Evolutionary conservation across 2,888 invertebrate genomes (phyloP).

Genomic region (Diplazon laetatorius): DNA sequence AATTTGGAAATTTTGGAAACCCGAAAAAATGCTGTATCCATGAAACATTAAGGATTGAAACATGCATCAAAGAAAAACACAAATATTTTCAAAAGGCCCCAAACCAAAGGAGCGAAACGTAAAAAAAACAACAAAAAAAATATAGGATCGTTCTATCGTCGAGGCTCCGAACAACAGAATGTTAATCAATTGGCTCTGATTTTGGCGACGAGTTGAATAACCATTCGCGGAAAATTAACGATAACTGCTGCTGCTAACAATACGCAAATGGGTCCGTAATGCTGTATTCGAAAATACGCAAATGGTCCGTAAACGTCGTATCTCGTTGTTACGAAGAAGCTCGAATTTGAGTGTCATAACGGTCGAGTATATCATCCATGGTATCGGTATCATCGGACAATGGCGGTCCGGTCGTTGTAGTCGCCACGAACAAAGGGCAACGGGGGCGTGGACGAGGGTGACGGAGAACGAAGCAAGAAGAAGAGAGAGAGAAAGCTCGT

Average conservation of each 20-base stretch:
- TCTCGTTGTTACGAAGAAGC: neutral
- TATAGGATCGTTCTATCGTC: too few relatives aligned
- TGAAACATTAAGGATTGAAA: too few relatives aligned
- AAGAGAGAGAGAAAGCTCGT: slow-evolving; percentile 43
- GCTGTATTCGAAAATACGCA: slow-evolving; percentile 1
- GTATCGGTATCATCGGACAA: slow-evolving; percentile 47
- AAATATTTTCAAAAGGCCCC: too few relatives aligned
- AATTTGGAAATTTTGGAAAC: too few relatives aligned
- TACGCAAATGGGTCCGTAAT: too few relatives aligned
- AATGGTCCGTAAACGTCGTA: slow-evolving; percentile 1
- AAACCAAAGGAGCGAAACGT: too few relatives aligned
- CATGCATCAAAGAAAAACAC: too few relatives aligned
- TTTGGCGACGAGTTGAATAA: neutral
- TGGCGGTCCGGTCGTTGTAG: slow-evolving; percentile 12
- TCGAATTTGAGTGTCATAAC: slow-evolving; percentile 60
- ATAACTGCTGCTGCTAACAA: neutral
- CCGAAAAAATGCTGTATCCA: too few relatives aligned
- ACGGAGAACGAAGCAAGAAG: too few relatives aligned
- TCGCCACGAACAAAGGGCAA: slow-evolving; percentile 55
- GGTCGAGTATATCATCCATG: slow-evolving; percentile 40
- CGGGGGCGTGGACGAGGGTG: slow-evolving; percentile 14
- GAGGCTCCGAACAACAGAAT: too few relatives aligned
- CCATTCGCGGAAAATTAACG: neutral
- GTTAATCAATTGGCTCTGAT: neutral
- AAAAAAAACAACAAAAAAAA: too few relatives aligned